Base-by-base conservation (phyloP, 2,888 invertebrate genomes). In the Plebejus argus region DNA sequence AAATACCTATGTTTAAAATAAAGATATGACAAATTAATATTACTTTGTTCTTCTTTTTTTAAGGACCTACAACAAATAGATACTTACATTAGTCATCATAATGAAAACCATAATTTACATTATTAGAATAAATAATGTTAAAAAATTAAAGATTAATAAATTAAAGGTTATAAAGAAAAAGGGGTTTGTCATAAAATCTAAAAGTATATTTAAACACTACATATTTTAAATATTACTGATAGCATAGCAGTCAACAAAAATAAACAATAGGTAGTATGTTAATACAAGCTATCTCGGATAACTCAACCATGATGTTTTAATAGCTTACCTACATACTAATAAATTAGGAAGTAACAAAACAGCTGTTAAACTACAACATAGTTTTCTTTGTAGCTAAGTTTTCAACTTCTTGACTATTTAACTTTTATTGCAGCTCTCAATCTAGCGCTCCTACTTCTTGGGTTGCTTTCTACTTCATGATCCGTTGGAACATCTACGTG, bases 361-460 rank as follows among this genome's bases (percentile, higher is more conserved):
- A 61, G 15, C 28, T 28, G 1, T 33, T 18, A 66, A 18, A 66
- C 66, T 66, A 23, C 12, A 61, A 12, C 10, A 15, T 28, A 28
- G 5, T 4, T 23, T 10, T 7, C 20, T 58, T 61, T 15, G 28
- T 4, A 28, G 28, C 8, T 15, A 28, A 66, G 3, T 15, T 28
- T 28, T 6, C 33, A 18, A 49, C 12, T 74, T 23, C 2, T 20
- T 0, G 12, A 53, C 78, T 90, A 96, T 85, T 94, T 94, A 28
- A 97, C 85, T 95, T 97, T 98, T 66, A 96, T 91, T 71, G 98
- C 98, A 79, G 97, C 98, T 86, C 99, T 93, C 79, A 99, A 91
- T 87, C 98, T 98, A 0, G 99, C 99, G 77, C 98, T 98, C 83
- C 99, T 95, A 85, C 98, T 96, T 85, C 98, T 95, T 35, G 98